Evolutionary conservation across 1,140 invertebrate genomes (phyloP), one percentile per base, ranked within the genome.

Genomic region (Drosophila takahashii): DNA sequence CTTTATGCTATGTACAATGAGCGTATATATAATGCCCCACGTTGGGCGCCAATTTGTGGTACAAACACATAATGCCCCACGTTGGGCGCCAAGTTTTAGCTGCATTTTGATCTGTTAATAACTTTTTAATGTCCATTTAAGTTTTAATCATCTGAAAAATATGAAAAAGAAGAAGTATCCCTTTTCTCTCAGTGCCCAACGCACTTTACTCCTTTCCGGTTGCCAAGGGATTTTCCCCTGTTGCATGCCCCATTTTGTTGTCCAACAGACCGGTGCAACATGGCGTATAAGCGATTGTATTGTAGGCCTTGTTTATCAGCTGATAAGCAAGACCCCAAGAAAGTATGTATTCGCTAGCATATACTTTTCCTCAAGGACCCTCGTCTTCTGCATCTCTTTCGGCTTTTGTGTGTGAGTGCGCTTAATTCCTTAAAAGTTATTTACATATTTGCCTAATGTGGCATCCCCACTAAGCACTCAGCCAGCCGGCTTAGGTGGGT

Each of bases 361-460:
- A 57, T 18, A 27, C 15, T 15, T 34, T 37, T 60, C 56, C 44
- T 29, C 60, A 9, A 11, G 13, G n/a, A 2, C 4, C 18, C 29
- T 34, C 10, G 10, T 18, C 37, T 27, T 48, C 10, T 56, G 70
- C 41, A 50, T 67, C 59, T 69, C 59, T 53, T 42, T 34, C 37
- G 27, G 51, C 65, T 72, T 76, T 65, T 72, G 79, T 74, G 79
- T 59, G 57, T 11, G 84, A 71, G 83, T 89, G 83, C 71, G 83
- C 84, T 72, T 86, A 86, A 86, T 86, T 86, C 86, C 83, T 87
- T 87, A 87, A 87, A 89, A 87, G 83, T 89, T 87, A 87, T 87
- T 87, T 87, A 87, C 83, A 87, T 87, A 87, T 87, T 87, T 85
- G 77, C 73, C 67, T 86, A 76, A 77, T 81, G 77, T 80, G 81